A percentile compares a stretch with the other conserved stretches of the same genome.
Conservation (phyloP, 2,888 invertebrate genomes). For the Rhimphoctona megacephalus region DNA sequence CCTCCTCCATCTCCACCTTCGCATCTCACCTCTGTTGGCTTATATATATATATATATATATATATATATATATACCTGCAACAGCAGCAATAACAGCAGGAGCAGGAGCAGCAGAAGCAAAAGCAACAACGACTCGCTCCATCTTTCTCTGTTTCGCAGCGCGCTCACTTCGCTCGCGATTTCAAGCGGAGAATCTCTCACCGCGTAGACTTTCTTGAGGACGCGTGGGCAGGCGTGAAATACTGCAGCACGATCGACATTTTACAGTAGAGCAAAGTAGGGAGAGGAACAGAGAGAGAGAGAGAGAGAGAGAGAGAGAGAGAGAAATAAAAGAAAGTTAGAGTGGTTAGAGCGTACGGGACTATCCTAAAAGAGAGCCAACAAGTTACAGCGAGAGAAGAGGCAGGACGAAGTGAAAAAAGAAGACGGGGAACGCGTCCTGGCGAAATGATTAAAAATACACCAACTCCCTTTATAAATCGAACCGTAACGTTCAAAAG, state of each 20-base stretch:
- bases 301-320: constrained; percentile 6
- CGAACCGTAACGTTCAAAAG: neutral
- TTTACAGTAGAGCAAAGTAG: constrained; percentile 70
- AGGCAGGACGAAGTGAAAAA: constrained; percentile 54
- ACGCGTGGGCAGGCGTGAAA: constrained; percentile 81
- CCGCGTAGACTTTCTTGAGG: constrained; percentile 60
- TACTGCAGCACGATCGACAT: constrained; percentile 76
- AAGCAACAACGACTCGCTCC: constrained; percentile 58
- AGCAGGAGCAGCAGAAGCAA: constrained; percentile 56
- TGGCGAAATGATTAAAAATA: constrained; percentile 76
- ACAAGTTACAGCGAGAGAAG: constrained; percentile 19
- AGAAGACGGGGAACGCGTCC: constrained; percentile 71
- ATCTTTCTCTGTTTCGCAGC: constrained; percentile 17
- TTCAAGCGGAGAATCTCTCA: constrained; percentile 29
- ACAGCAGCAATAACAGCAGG: constrained; percentile 53
- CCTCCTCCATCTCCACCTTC: constrained; percentile 60
- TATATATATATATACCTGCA: constrained; percentile 73
- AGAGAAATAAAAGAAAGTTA: no score
- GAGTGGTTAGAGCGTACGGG: neutral
- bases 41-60: neutral
- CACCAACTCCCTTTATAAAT: constrained; percentile 9
- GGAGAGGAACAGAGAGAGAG: neutral
- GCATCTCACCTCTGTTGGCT: constrained; percentile 41
- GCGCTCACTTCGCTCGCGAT: constrained; percentile 22
- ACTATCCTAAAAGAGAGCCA: constrained; percentile 35